Conservation (phyloP, 2,888 invertebrate genomes). For the Rosalia funebris region DNA sequence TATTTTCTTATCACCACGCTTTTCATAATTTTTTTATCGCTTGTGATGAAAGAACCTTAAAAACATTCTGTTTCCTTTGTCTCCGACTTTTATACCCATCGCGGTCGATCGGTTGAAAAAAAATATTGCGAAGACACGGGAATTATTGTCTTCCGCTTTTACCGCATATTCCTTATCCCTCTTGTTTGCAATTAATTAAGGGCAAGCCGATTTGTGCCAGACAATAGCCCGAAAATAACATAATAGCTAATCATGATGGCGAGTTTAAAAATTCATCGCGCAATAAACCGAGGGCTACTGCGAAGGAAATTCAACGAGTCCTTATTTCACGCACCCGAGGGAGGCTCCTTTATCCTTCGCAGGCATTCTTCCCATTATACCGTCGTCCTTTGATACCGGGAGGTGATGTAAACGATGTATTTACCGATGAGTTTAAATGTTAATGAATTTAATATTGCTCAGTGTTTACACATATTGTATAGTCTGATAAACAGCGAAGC, state of each 20-base stretch:
- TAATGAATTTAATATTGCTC: constrained; percentile 25
- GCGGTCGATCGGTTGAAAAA: too few species aligned
- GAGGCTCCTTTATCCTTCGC: background rate
- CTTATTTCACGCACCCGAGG: constrained; percentile 4
- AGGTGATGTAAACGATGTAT: constrained; percentile 2
- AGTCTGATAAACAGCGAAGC: constrained; percentile 22
- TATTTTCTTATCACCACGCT: too few species aligned
- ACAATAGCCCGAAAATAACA: constrained; percentile 2
- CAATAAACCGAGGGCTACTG: constrained; percentile 8
- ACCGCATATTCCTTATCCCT: too few species aligned
- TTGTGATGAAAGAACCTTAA: too few species aligned
- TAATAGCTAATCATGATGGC: constrained; percentile 19
- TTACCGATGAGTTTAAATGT: constrained; percentile 19
- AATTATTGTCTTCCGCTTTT: too few species aligned
- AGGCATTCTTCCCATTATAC: constrained; percentile 7
- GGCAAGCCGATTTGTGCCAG: too few species aligned
- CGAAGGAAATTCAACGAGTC: constrained; percentile 1
- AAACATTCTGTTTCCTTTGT: too few species aligned
- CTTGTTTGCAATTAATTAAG: too few species aligned
- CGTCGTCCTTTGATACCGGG: constrained; percentile 14
- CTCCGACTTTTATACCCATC: too few species aligned
- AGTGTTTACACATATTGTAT: constrained; percentile 28
- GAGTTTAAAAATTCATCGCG: constrained; percentile 25
- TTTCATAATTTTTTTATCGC: too few species aligned
- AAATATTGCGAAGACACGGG: too few species aligned